Evolutionary conservation across 2,113 vertebrate species (phyloP).

Genomic region (Neofelis nebulosa): DNA sequence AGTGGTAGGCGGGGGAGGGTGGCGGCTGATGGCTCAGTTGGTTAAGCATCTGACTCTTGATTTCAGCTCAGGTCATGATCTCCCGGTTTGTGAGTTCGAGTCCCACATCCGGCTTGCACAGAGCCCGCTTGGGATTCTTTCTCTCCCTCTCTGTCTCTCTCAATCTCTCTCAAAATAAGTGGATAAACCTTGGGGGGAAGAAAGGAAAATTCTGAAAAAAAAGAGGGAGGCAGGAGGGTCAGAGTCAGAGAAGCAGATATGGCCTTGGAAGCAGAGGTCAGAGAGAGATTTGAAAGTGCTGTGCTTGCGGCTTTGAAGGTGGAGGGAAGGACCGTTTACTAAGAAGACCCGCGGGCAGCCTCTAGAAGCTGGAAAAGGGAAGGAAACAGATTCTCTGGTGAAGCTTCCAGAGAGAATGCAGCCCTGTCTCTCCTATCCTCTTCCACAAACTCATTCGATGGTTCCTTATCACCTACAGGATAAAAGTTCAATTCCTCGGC

Average conservation of each 20-base stretch:
- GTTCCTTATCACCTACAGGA: not conserved
- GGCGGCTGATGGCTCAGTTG: too few relatives aligned
- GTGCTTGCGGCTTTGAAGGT: not conserved
- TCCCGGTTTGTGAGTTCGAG: too few relatives aligned
- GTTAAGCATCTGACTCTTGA: too few relatives aligned
- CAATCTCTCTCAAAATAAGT: too few relatives aligned
- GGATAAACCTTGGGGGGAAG: too few relatives aligned
- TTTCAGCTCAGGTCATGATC: too few relatives aligned
- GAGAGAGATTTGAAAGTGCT: not conserved
- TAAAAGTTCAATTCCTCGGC: not conserved
- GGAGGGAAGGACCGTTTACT: not conserved
- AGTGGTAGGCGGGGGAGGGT: not conserved
- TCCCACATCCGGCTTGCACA: too few relatives aligned
- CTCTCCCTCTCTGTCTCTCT: too few relatives aligned
- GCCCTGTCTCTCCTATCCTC: not conserved
- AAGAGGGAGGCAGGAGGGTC: not conserved
- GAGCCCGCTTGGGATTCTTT: too few relatives aligned
- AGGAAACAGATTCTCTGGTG: not conserved
- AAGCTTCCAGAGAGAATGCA: not conserved
- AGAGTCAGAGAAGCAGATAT: not conserved
- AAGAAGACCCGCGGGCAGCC: not conserved
- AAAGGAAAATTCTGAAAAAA: too few relatives aligned
- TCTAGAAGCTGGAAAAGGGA: not conserved
- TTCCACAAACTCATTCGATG: not conserved
- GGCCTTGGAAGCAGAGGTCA: not conserved